Evolutionary conservation across 2,113 vertebrate genomes (phyloP).

Genomic region (Tragelaphus imberbis): DNA sequence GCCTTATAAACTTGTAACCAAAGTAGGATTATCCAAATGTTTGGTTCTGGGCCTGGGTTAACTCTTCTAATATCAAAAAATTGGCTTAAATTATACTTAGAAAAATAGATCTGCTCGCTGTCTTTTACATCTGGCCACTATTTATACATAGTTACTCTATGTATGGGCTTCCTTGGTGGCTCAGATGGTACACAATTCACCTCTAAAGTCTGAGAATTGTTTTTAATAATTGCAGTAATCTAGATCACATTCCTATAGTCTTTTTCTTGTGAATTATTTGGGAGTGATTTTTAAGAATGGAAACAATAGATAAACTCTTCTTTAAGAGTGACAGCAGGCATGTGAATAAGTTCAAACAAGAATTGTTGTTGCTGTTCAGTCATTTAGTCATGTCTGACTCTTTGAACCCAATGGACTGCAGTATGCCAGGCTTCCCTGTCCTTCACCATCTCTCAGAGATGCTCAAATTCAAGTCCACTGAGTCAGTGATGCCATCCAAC

Average conservation of each 20-base stretch:
- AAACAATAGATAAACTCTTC: conserved; percentile 36
- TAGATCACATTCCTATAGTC: not conserved
- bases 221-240: not conserved
- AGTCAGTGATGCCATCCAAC: not conserved
- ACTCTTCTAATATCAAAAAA: not conserved
- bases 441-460: not conserved
- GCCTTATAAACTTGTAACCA: not conserved
- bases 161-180: not conserved
- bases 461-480: not conserved
- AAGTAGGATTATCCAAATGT: not conserved
- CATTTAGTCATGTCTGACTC: not conserved
- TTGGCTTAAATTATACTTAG: not conserved
- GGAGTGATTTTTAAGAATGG: not conserved
- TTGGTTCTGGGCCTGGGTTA: not conserved
- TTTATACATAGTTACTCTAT: not conserved
- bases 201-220: not conserved
- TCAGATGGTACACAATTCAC: not conserved
- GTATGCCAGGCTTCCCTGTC: not conserved
- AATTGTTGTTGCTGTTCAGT: not conserved
- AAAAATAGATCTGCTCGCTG: not conserved
- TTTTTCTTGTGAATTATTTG: not conserved
- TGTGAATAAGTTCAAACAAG: not conserved
- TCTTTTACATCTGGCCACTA: not conserved
- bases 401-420: not conserved
- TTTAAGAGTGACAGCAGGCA: conserved; percentile 26